Evolutionary conservation across 2,888 invertebrate genomes (phyloP), one percentile per base, ranked within the genome.

Genomic region (Ectobius pallidus): DNA sequence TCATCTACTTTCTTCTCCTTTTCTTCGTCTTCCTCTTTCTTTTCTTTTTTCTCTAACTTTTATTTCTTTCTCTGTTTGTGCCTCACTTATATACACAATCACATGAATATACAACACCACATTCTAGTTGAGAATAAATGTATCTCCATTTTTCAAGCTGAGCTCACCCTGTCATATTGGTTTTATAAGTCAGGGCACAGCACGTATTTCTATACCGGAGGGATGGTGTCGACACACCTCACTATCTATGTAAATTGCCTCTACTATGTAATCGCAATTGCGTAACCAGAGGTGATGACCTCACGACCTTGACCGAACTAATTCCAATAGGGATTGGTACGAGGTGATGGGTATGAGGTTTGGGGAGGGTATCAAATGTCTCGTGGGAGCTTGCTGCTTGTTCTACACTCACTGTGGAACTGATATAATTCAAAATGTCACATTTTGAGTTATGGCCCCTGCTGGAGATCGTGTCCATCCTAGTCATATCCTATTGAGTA

Each of bases 361-460:
- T n/a, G n/a, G n/a, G n/a, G n/a, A n/a, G n/a, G n/a, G n/a, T n/a
- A n/a, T n/a, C 18, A 2, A 14, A 9, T 52, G 22, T 52, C 25
- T 52, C 52, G 25, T 22, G 52, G 52, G 52, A 14, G 25, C 20
- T 52, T 39, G 22, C 6, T 9, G 25, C 52, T 18, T 52, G 52
- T 52, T 14, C 11, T 16, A 22, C 22, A 9, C 3, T 20, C 52
- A 52, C 14, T 14, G 25, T 1, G 25, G 25, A 14, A 52, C 52
- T 25, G 52, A 39, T n/a, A 46, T 46, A 46, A 46, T 46, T 46
- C 46, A 46, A 46, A 58, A 58, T 30, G 58, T 58, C 58, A 58
- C 58, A 58, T 58, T 58, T 58, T 30, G 58, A 58, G 30, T 58
- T 58, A 58, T 32, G 30, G 27, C 14, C 22, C 52, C 52, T 11